Conservation (phyloP, 2,888 invertebrate genomes). For the Crepidodera aurea region DNA sequence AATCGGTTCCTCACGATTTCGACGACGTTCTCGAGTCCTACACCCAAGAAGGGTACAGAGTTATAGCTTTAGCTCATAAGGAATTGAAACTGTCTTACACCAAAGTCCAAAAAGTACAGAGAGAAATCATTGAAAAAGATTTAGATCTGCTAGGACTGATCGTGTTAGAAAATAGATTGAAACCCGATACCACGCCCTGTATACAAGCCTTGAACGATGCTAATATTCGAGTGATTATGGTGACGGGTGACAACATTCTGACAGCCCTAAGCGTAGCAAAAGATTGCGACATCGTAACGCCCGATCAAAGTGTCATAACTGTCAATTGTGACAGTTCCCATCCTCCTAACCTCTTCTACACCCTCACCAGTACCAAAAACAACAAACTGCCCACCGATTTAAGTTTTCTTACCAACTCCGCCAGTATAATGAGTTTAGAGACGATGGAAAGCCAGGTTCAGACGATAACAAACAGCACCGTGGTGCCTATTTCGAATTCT, state of each 20-base stretch:
- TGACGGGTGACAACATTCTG: slow-evolving; percentile 91
- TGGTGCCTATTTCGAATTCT: slow-evolving; percentile 31
- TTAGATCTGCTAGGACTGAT: slow-evolving; percentile 87
- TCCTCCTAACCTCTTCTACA: slow-evolving; percentile 65
- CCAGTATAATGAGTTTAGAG: slow-evolving; percentile 70
- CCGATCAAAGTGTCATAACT: slow-evolving; percentile 63
- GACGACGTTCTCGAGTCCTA: slow-evolving; percentile 80
- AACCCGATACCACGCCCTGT: slow-evolving; percentile 85
- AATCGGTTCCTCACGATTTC: slow-evolving; percentile 85
- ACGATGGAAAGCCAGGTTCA: slow-evolving; percentile 68
- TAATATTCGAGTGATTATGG: slow-evolving; percentile 93
- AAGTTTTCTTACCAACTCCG: slow-evolving; percentile 64
- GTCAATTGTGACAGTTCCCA: slow-evolving; percentile 56
- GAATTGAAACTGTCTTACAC: slow-evolving; percentile 74
- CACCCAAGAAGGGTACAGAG: slow-evolving; percentile 92
- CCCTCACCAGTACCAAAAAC: slow-evolving; percentile 59
- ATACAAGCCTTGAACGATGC: slow-evolving; percentile 84
- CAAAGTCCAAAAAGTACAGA: slow-evolving; percentile 76
- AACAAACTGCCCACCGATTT: slow-evolving; percentile 47
- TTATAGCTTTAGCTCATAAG: slow-evolving; percentile 87
- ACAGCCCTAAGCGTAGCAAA: slow-evolving; percentile 93
- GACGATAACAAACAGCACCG: slow-evolving; percentile 45
- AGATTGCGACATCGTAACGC: slow-evolving; percentile 86
- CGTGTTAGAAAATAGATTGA: slow-evolving; percentile 93
- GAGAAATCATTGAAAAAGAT: slow-evolving; percentile 83